Evolutionary conservation across 2,888 invertebrate species (phyloP), one percentile per base, ranked within the genome.

Genomic region (Xestia sexstrigata): DNA sequence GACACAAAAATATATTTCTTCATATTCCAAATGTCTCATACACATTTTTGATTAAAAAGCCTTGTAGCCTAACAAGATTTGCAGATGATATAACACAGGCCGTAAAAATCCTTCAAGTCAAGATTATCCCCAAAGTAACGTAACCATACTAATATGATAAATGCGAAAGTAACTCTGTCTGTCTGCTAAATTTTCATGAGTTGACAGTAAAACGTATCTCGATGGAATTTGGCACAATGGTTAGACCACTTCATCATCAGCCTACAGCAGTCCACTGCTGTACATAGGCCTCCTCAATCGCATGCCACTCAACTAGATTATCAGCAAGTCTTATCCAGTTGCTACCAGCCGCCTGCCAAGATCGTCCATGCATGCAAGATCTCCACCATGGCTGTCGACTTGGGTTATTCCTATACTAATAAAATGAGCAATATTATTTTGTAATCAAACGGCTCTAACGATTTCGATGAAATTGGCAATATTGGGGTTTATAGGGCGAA

Each of bases 11-110:
- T 13, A 78, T 35, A 70, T 15, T 60, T 13, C 49, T 71, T 72
- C 45, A 15, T 23, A 66, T 78, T 26, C 8, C 35, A 45, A 49
- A 78, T 45, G 62, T 69, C 26, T 73, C 45, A 78, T 78, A 49
- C 39, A 68, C 63, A 74, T 79, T 55, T 74, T 74, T 82, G 74
- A 88, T 87, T 89, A 87, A 82, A 87, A 84, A 75, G 26, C 72
- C 67, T 72, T 74, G 68, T 81, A 23, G 67, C 68, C 39, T 79
- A 78, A 89, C 63, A 75, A 74, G 76, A 85, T 89, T 74, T 66
- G n/a, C 58, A 78, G 84, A 88, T 83, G 75, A 87, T 66, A 78
- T 84, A 84, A 87, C 73, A 66, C 60, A 42, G 15, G 52, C n/a
- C 75, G 85, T 79, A 70, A 84, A 74, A 88, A 81, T 62, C 45